A percentile compares a stretch with the other conserved stretches of the same genome.
These are phyloP conservation scores for Catocala fraxini DNA, from an alignment of 2,888 invertebrate genomes.

Conservation along the genomic window DNA sequence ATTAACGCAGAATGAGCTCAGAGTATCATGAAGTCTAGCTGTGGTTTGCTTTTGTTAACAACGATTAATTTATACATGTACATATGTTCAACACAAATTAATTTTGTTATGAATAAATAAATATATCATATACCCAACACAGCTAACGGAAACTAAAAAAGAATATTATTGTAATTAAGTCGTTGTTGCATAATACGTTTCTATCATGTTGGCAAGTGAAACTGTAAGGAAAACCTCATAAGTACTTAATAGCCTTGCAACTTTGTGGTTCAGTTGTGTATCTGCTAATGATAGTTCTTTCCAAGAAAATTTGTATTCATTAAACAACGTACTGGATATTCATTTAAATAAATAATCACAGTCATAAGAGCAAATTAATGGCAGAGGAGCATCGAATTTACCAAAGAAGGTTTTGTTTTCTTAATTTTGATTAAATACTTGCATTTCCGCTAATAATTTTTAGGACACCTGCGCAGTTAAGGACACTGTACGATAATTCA, in stretches of 20 bases:
- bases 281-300: conserved; percentile 2
- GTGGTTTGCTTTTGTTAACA: too few species aligned
- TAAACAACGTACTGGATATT: conserved; percentile 1
- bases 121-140: too few species aligned
- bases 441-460: too few species aligned
- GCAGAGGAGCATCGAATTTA: neutral
- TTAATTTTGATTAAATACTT: neutral
- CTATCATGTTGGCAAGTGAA: neutral
- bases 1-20: too few species aligned
- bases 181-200: neutral
- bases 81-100: too few species aligned
- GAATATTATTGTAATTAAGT: neutral
- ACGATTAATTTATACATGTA: too few species aligned
- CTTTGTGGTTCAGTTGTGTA: neutral
- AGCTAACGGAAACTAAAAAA: too few species aligned
- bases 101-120: too few species aligned
- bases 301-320: conserved; percentile 3
- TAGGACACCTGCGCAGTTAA: too few species aligned
- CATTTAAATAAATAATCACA: neutral
- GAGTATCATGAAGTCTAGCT: too few species aligned
- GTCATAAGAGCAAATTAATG: conserved; percentile 1
- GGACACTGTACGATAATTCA: too few species aligned
- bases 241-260: neutral
- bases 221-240: neutral
- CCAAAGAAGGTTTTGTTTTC: neutral